Percentiles rank a stretch among this genome's conserved stretches.
Conservation (phyloP, 2,797 vertebrate species). For the Urophycis tenuis region DNA sequence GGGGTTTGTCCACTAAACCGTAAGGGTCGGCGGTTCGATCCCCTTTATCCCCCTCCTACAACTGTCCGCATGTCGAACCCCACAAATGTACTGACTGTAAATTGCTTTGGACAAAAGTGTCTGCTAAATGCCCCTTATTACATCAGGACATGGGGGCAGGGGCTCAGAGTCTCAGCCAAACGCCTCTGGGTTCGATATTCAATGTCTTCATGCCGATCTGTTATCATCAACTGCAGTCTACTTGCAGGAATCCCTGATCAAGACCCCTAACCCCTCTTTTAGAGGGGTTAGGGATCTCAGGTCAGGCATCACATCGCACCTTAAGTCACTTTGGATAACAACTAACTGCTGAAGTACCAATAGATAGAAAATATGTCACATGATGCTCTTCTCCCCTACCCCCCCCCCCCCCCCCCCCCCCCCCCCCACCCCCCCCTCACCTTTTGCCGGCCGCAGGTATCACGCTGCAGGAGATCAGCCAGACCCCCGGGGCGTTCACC, state of each 20-base stretch:
- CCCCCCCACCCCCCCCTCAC: too few relatives aligned
- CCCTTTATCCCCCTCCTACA: too few relatives aligned
- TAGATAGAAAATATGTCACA: background rate
- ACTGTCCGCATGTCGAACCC: too few relatives aligned
- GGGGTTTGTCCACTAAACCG: too few relatives aligned
- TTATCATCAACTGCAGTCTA: background rate
- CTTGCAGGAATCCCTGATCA: background rate
- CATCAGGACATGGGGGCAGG: background rate
- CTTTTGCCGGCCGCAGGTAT: constrained; percentile 69
- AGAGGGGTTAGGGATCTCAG: too few relatives aligned
- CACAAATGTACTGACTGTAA: too few relatives aligned
- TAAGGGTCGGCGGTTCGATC: too few relatives aligned
- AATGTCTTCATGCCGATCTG: background rate
- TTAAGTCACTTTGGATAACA: background rate
- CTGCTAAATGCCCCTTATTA: too few relatives aligned
- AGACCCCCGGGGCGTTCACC: constrained; percentile 77
- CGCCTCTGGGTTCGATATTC: background rate
- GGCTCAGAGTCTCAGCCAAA: background rate
- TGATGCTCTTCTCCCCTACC: background rate
- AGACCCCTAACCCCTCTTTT: background rate
- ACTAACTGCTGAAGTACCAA: background rate
- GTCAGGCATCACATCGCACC: background rate
- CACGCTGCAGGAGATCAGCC: constrained; percentile 74
- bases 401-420: too few relatives aligned
- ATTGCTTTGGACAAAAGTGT: too few relatives aligned